Evolutionary conservation across 2,888 invertebrate genomes (phyloP).

Genomic region (Dynastes tityus): DNA sequence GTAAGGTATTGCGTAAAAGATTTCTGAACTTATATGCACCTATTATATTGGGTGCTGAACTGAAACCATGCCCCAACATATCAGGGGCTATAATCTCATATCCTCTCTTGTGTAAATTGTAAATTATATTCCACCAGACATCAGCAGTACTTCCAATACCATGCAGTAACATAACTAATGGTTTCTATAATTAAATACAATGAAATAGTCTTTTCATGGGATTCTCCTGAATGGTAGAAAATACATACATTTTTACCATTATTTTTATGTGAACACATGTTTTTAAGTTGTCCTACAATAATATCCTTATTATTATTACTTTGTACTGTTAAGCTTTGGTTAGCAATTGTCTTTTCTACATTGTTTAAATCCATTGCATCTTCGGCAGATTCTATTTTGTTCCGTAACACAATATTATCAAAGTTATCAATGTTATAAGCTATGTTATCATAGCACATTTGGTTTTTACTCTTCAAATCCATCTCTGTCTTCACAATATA

Average conservation of each 20-base stretch:
- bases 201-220: neutral
- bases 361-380: constrained; percentile 8
- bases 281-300: constrained; percentile 36
- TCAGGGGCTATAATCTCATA: constrained; percentile 80
- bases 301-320: constrained; percentile 33
- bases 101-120: constrained; percentile 74
- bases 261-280: constrained; percentile 42
- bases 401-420: constrained; percentile 59
- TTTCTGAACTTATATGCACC: constrained; percentile 76
- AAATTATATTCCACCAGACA: constrained; percentile 75
- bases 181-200: constrained; percentile 65
- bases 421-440: constrained; percentile 62
- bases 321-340: constrained; percentile 53
- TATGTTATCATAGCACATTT: constrained; percentile 62
- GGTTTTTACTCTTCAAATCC: neutral
- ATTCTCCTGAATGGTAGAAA: neutral
- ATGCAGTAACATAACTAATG: constrained; percentile 77
- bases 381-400: constrained; percentile 44
- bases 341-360: constrained; percentile 38
- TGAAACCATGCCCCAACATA: constrained; percentile 79
- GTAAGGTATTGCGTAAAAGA: constrained; percentile 74
- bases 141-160: constrained; percentile 80
- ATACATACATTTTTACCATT: constrained; percentile 41
- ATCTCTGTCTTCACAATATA: constrained; percentile 59
- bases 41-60: constrained; percentile 74